A percentile compares a stretch with the other conserved stretches of the same genome.
phyloP scores from a whole-genome alignment of 1,140 invertebrate species.

The Drosophila takahashii region DNA sequence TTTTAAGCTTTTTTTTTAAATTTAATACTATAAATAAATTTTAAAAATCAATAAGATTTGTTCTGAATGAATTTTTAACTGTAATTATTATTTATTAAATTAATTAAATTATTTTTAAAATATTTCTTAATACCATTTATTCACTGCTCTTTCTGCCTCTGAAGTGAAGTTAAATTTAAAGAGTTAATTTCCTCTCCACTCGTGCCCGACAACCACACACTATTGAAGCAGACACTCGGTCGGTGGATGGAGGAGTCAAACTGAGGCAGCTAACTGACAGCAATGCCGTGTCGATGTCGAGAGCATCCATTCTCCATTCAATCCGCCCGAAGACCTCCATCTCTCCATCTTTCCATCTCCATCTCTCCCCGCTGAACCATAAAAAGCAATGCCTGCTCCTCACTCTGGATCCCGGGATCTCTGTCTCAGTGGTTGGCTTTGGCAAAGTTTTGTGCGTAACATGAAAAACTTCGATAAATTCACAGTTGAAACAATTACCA shows the following conservation, averaged over 20 bases:
- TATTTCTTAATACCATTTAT: background rate
- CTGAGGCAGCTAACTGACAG: constrained; percentile 48
- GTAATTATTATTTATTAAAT: background rate
- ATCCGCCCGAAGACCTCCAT: constrained; percentile 23
- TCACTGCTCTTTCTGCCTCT: background rate
- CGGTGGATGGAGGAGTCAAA: constrained; percentile 11
- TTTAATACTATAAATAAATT: no score
- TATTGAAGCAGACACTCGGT: constrained; percentile 6
- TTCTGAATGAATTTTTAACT: background rate
- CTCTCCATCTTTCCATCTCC: background rate
- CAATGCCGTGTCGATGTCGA: constrained; percentile 57
- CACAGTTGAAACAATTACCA: constrained; percentile 84
- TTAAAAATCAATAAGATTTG: no score
- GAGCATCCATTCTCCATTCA: constrained; percentile 46
- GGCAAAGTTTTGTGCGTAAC: constrained; percentile 78
- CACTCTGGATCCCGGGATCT: constrained; percentile 4
- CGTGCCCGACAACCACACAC: constrained; percentile 21
- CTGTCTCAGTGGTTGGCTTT: constrained; percentile 43
- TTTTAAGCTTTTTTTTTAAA: no score
- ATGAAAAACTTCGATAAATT: constrained; percentile 83
- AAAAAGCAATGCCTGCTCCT: constrained; percentile 54
- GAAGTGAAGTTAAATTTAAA: constrained; percentile 50
- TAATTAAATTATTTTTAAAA: background rate
- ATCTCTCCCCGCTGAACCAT: constrained; percentile 37
- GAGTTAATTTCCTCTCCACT: constrained; percentile 58